These are phyloP conservation scores for Paratilapia polleni DNA, from an alignment of 2,113 vertebrate species.

Conservation along the genomic window DNA sequence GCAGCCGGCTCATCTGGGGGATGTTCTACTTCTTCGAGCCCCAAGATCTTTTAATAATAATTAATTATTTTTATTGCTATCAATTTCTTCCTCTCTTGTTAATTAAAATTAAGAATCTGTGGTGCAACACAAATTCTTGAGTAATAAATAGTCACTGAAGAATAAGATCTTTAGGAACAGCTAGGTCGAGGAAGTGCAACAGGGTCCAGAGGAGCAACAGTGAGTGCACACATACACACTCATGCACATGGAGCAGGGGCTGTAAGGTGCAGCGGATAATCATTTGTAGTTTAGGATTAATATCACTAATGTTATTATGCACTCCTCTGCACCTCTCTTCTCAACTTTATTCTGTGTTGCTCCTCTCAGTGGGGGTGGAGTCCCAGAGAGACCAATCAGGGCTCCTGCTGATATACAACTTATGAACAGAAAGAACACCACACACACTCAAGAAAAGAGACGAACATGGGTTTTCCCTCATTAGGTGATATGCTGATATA, in stretches of 20 bases:
- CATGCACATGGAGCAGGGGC: background rate
- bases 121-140: conserved; percentile 3
- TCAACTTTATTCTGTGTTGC: conserved; percentile 30
- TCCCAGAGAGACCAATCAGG: conserved; percentile 77
- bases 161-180: background rate
- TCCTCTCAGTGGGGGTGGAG: conserved; percentile 52
- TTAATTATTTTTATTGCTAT: background rate
- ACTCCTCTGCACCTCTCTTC: conserved; percentile 32
- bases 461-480: conserved; percentile 48
- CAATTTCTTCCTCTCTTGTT: conserved; percentile 10
- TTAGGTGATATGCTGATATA: conserved; percentile 50
- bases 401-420: conserved; percentile 59
- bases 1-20: conserved; percentile 14
- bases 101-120: conserved; percentile 32
- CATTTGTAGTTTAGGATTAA: background rate
- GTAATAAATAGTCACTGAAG: conserved; percentile 4
- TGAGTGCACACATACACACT: background rate
- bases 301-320: conserved; percentile 28
- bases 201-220: conserved; percentile 15
- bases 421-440: conserved; percentile 51
- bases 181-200: background rate
- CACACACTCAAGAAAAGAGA: background rate
- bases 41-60: background rate
- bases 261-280: background rate
- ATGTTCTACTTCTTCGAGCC: background rate